A percentile compares a stretch with the other conserved stretches of the same genome.
These are phyloP conservation scores for Chaitophorus viminalis DNA, from an alignment of 2,888 invertebrate species.

Conservation along the genomic window DNA sequence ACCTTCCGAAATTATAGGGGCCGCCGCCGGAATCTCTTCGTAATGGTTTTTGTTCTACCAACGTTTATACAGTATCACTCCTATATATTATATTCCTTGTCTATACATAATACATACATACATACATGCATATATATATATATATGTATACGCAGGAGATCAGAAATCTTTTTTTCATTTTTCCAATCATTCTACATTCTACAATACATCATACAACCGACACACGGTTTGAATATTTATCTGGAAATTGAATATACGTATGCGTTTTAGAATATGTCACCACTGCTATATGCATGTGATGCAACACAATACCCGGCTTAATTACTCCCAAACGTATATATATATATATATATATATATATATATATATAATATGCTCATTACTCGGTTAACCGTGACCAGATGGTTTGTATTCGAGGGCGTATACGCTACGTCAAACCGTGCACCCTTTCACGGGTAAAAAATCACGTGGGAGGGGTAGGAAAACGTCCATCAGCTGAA, in stretches of 20 bases:
- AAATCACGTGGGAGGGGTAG: background rate
- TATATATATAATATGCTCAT: no score
- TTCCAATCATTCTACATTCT: slow-evolving; percentile 3
- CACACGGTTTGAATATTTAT: slow-evolving; percentile 9
- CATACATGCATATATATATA: no score
- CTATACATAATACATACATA: background rate
- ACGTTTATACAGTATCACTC: slow-evolving; percentile 58
- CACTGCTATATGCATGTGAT: slow-evolving; percentile 26
- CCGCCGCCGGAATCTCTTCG: slow-evolving; percentile 43
- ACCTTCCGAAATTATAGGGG: slow-evolving; percentile 62
- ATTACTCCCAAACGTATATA: slow-evolving; percentile 26
- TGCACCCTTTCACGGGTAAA: slow-evolving; percentile 48
- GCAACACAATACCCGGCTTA: slow-evolving; percentile 56
- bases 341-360: no score
- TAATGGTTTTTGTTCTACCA: slow-evolving; percentile 60
- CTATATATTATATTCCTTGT: background rate
- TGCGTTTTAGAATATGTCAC: slow-evolving; percentile 28
- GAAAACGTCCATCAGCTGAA: background rate
- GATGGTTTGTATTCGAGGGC: slow-evolving; percentile 53
- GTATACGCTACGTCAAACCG: slow-evolving; percentile 31
- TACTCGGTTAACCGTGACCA: slow-evolving; percentile 59
- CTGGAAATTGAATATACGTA: background rate
- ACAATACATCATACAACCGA: background rate
- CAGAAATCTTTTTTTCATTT: background rate
- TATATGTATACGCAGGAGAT: background rate